These are phyloP conservation scores for Troides oblongomaculatus DNA, from an alignment of 2,888 invertebrate genomes.

Conservation along the genomic window DNA sequence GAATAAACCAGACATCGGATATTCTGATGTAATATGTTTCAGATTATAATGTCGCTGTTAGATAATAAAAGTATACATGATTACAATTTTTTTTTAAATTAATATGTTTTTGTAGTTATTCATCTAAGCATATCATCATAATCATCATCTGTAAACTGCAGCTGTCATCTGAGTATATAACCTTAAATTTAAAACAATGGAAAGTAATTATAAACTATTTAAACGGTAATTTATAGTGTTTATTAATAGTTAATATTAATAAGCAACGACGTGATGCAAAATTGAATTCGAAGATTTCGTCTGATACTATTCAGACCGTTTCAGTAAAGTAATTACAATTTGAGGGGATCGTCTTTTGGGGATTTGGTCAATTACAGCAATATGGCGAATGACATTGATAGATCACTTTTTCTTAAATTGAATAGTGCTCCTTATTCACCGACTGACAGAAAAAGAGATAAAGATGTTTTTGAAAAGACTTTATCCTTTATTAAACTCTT, in stretches of 20 bases:
- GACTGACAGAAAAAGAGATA: slow-evolving; percentile 11
- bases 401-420: slow-evolving; percentile 28
- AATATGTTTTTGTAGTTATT: too few species aligned
- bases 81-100: too few species aligned
- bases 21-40: neutral
- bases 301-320: slow-evolving; percentile 2
- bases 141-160: too few species aligned
- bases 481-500: slow-evolving; percentile 30
- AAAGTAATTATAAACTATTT: neutral
- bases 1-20: neutral
- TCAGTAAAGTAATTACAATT: slow-evolving; percentile 23
- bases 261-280: neutral
- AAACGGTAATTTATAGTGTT: neutral
- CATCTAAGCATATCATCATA: too few species aligned
- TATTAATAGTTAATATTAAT: neutral
- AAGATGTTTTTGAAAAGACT: slow-evolving; percentile 5
- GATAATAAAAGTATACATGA: neutral
- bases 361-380: slow-evolving; percentile 27
- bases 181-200: too few species aligned
- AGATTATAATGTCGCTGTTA: neutral
- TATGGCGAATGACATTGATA: slow-evolving; percentile 26
- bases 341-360: slow-evolving; percentile 7
- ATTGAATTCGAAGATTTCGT: neutral
- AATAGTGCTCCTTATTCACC: slow-evolving; percentile 22
- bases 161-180: too few species aligned